A percentile compares a stretch with the other conserved stretches of the same genome.
Conservation (phyloP, 2,888 invertebrate genomes). For the Conops quadrifasciatus region DNA sequence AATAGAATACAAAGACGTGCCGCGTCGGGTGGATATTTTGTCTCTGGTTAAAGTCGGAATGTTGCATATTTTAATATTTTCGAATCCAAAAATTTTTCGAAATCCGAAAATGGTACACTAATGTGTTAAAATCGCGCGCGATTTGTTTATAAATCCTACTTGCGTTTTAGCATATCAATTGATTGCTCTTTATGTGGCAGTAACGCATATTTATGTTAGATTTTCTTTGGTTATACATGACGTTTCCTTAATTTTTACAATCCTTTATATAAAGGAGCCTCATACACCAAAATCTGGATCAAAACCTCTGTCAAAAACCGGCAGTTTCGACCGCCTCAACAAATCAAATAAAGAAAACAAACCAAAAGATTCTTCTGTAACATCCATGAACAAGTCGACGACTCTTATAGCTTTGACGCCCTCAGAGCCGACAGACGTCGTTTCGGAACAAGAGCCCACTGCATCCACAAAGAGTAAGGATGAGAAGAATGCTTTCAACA, state of each 20-base stretch:
- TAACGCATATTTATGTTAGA: too few species aligned
- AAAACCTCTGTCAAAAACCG: slow-evolving; percentile 50
- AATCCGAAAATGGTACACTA: too few species aligned
- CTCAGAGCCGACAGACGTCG: slow-evolving; percentile 24
- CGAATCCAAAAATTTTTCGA: too few species aligned
- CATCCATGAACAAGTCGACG: slow-evolving; percentile 54
- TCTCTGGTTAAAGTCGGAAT: too few species aligned
- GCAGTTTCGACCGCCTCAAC: slow-evolving; percentile 49
- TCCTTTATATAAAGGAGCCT: slow-evolving; percentile 48
- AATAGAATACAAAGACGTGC: background rate
- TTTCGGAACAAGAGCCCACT: slow-evolving; percentile 40
- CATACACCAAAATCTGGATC: slow-evolving; percentile 52
- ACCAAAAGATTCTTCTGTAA: slow-evolving; percentile 46
- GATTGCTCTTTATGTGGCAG: too few species aligned
- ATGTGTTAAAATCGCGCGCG: background rate
- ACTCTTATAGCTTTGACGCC: slow-evolving; percentile 40
- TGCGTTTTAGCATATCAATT: too few species aligned
- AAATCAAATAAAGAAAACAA: slow-evolving; percentile 50
- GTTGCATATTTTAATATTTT: too few species aligned
- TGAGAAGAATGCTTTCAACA: slow-evolving; percentile 64
- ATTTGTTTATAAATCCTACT: too few species aligned
- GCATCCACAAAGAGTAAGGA: slow-evolving; percentile 61
- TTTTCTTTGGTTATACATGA: too few species aligned
- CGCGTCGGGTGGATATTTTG: too few species aligned
- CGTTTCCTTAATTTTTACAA: too few species aligned